Evolutionary conservation across 1,140 invertebrate genomes (phyloP), one percentile per base, ranked within the genome.

Genomic region (Acyrthosiphon pisum): DNA sequence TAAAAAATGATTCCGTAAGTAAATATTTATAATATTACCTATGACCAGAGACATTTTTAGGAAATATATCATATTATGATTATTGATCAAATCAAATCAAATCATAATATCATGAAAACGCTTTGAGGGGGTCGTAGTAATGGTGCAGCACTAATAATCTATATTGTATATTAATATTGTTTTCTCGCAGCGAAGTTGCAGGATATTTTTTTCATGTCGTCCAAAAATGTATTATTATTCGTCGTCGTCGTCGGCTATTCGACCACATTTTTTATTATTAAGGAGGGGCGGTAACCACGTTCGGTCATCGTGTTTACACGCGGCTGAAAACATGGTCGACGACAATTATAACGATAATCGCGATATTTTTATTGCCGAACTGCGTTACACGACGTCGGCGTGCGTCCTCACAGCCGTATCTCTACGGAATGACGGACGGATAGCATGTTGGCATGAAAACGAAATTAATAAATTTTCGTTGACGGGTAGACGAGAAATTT

Each of bases 401-500:
- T 84, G 22, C 87, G 18, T 87, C 20, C 87, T 84, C 37, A 23
- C 14, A n/a, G 37, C 9, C 22, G 22, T 26, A 8, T 44, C 37
- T 26, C 83, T 26, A 44, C 30, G 4, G 23, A 41, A 35, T 20
- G 81, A 83, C 35, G 20, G 48, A 89, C 50, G 35, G 20, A 89
- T 41, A 35, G 35, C 20, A 1, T 56, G 22, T 53, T 89, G 88
- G 88, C 88, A 56, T 35, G 23, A 89, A 37, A 53, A 53, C 26
- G 53, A 89, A 89, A 89, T 11, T 26, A 35, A 89, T 89, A 56
- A 37, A 89, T 89, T 89, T 53, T 4, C 7, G 88, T 89, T 56
- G 88, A 89, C 88, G n/a, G 35, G 88, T 53, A 53, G 50, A 89
- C 88, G 35, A 20, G 18, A 37, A 1, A 37, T 56, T 53, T 35